These are phyloP conservation scores for Sebastes minor DNA, from an alignment of 2,797 vertebrate genomes.

Conservation along the genomic window DNA sequence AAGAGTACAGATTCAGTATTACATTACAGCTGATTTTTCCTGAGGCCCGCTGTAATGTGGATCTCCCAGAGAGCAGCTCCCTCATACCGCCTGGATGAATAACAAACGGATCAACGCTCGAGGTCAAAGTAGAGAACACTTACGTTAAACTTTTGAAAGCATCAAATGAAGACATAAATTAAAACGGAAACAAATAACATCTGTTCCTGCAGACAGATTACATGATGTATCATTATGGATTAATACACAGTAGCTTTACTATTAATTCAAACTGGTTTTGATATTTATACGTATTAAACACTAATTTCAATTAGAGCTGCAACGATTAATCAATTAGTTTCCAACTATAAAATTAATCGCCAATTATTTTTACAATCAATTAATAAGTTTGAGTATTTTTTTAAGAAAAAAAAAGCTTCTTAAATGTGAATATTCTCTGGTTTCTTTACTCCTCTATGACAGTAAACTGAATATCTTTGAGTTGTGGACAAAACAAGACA, in stretches of 20 bases:
- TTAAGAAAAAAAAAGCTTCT: not conserved
- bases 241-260: not conserved
- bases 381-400: not conserved
- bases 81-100: slow-evolving; percentile 3
- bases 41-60: not conserved
- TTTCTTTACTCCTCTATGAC: too few species aligned
- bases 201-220: not conserved
- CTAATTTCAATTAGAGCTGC: too few species aligned
- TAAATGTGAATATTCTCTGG: too few species aligned
- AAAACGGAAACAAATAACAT: not conserved
- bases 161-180: not conserved
- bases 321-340: too few species aligned
- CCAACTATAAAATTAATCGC: too few species aligned
- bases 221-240: not conserved
- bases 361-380: too few species aligned
- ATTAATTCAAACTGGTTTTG: not conserved
- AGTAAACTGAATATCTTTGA: too few species aligned
- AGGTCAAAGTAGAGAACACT: slow-evolving; percentile 5
- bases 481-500: too few species aligned
- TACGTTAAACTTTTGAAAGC: not conserved
- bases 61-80: slow-evolving; percentile 12
- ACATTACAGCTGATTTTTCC: slow-evolving; percentile 28
- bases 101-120: not conserved
- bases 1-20: slow-evolving; percentile 7
- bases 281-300: not conserved